Percentiles rank a stretch among this genome's conserved stretches.
Conservation (phyloP, 2,888 invertebrate genomes). For the Cantharis lateralis region DNA sequence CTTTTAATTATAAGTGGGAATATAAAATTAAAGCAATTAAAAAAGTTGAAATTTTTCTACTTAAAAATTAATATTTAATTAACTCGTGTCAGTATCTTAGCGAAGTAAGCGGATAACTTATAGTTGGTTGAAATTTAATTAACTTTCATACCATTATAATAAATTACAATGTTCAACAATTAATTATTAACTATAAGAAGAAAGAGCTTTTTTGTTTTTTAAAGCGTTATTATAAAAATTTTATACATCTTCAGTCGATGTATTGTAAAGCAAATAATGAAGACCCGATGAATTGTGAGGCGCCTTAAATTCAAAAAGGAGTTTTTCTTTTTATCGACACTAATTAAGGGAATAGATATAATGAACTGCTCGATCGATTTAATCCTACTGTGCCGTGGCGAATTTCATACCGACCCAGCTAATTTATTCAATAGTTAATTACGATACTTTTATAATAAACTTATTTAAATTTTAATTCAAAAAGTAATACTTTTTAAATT, state of each 20-base stretch:
- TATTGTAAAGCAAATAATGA: background rate
- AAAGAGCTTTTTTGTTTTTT: background rate
- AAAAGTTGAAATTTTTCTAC: background rate
- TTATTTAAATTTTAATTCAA: slow-evolving; percentile 34
- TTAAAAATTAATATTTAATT: background rate
- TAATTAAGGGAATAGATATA: slow-evolving; percentile 53
- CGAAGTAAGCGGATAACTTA: background rate
- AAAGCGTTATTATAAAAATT: background rate
- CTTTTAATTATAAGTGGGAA: background rate
- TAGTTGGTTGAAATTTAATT: background rate
- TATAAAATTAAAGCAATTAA: background rate
- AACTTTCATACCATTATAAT: background rate
- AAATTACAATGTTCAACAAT: background rate
- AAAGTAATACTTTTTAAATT: slow-evolving; percentile 11
- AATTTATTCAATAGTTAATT: slow-evolving; percentile 55
- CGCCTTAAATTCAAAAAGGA: slow-evolving; percentile 1
- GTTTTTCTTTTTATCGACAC: slow-evolving; percentile 43
- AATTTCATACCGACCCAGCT: slow-evolving; percentile 51
- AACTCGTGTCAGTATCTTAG: background rate
- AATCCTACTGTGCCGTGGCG: slow-evolving; percentile 50
- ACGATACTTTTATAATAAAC: slow-evolving; percentile 44
- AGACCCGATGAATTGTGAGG: background rate
- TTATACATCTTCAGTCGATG: background rate
- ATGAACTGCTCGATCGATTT: slow-evolving; percentile 55
- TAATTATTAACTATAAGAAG: background rate